Conservation (phyloP, 2,113 vertebrate genomes). For the Bufo bufo region DNA sequence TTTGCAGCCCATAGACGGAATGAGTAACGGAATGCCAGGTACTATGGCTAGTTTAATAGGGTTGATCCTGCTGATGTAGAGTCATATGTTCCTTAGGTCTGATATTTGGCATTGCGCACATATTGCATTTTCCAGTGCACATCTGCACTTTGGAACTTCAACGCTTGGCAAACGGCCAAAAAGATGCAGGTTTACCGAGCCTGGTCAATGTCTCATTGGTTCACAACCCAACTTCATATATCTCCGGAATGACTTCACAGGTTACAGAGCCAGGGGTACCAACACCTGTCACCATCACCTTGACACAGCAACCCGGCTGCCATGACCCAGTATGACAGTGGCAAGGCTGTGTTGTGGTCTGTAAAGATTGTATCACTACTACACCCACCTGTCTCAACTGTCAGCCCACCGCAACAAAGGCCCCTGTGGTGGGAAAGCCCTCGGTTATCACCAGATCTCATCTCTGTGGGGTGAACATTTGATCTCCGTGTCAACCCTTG, state of each 20-base stretch:
- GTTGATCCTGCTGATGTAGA: not conserved
- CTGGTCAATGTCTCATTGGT: not conserved
- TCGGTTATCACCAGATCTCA: constrained; percentile 65
- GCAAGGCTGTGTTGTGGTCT: constrained; percentile 11
- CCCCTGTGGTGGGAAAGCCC: constrained; percentile 75
- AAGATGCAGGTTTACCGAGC: not conserved
- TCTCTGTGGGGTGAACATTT: constrained; percentile 71
- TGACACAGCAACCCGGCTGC: constrained; percentile 11
- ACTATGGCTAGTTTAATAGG: no score
- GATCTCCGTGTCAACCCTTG: constrained; percentile 53
- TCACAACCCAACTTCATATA: not conserved
- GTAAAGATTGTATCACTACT: not conserved
- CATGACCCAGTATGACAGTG: constrained; percentile 12
- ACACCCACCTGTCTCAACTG: constrained; percentile 80
- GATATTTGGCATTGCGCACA: not conserved
- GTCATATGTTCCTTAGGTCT: not conserved
- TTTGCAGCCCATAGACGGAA: no score
- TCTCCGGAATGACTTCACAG: not conserved
- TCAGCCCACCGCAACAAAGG: constrained; percentile 77
- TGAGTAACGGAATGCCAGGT: no score
- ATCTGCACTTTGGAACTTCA: not conserved
- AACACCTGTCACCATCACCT: constrained; percentile 62
- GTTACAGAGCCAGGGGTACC: not conserved
- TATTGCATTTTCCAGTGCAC: not conserved
- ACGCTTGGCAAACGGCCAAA: constrained; percentile 25